Conservation (phyloP, 2,888 invertebrate species). For the Pyrochroa serraticornis region DNA sequence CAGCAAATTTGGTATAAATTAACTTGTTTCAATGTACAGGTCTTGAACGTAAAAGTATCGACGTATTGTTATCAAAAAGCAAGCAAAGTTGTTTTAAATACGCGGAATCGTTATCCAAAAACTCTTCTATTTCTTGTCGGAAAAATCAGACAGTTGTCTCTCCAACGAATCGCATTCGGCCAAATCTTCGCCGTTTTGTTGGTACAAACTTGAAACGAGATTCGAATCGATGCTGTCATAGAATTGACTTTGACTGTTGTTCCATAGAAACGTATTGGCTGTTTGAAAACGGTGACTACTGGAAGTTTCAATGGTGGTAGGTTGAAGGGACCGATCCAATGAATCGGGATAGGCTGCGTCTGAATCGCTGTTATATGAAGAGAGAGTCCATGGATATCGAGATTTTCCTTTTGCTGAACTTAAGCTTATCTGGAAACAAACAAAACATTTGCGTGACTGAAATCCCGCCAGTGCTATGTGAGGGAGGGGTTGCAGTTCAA, state of each 20-base stretch:
- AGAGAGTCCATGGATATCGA: conserved; percentile 59
- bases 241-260: conserved; percentile 57
- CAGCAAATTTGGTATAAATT: not conserved
- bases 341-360: conserved; percentile 60
- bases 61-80: too few species aligned
- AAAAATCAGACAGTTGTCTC: conserved; percentile 50
- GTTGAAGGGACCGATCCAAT: conserved; percentile 56
- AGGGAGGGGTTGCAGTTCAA: not conserved
- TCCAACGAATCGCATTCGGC: conserved; percentile 67
- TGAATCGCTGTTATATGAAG: conserved; percentile 52
- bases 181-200: conserved; percentile 60
- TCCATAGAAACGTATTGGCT: conserved; percentile 65
- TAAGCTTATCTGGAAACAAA: conserved; percentile 44
- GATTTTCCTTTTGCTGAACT: conserved; percentile 53
- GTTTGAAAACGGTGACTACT: conserved; percentile 53
- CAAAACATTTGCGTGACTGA: too few species aligned
- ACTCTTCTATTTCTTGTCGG: conserved; percentile 37
- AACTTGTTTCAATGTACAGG: not conserved
- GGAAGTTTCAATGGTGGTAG: conserved; percentile 37
- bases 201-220: conserved; percentile 57
- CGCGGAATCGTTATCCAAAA: not conserved
- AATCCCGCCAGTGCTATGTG: too few species aligned
- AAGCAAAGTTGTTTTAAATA: conserved; percentile 9
- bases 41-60: too few species aligned
- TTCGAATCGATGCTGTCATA: conserved; percentile 73